phyloP scores from a whole-genome alignment of 1,140 invertebrate genomes.

The Gonioctena quinquepunctata region DNA sequence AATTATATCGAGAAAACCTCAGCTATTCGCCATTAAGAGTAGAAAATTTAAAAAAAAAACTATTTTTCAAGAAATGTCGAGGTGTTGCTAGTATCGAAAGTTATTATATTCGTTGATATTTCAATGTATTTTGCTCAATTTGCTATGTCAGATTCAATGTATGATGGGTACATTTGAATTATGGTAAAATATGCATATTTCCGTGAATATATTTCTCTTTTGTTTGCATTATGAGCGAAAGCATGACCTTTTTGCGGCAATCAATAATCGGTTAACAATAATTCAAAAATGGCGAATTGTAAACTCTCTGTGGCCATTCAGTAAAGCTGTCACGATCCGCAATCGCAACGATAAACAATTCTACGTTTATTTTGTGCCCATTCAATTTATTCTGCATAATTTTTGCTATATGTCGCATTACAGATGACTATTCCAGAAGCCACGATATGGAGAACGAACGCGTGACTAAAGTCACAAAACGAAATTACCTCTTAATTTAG shows the following conservation, averaged over 20 bases:
- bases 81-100: no score
- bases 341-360: slow-evolving; percentile 30
- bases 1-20: no score
- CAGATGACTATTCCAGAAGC: not conserved
- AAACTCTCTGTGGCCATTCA: slow-evolving; percentile 23
- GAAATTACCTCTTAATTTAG: not conserved
- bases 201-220: no score
- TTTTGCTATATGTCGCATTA: slow-evolving; percentile 1
- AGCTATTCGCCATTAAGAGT: no score
- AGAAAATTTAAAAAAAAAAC: no score
- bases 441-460: not conserved
- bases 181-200: no score
- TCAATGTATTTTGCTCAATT: no score
- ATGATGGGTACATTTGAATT: no score
- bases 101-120: no score
- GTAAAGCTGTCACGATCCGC: slow-evolving; percentile 24
- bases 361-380: slow-evolving; percentile 17
- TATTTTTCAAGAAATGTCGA: no score
- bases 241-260: not conserved
- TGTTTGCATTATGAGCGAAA: not conserved
- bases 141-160: no score
- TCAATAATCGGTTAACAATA: no score
- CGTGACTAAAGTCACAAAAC: not conserved
- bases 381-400: slow-evolving; percentile 18
- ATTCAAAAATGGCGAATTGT: slow-evolving; percentile 17